Base-by-base conservation (phyloP, 2,888 invertebrate species). In the Zootermopsis nevadensis region DNA sequence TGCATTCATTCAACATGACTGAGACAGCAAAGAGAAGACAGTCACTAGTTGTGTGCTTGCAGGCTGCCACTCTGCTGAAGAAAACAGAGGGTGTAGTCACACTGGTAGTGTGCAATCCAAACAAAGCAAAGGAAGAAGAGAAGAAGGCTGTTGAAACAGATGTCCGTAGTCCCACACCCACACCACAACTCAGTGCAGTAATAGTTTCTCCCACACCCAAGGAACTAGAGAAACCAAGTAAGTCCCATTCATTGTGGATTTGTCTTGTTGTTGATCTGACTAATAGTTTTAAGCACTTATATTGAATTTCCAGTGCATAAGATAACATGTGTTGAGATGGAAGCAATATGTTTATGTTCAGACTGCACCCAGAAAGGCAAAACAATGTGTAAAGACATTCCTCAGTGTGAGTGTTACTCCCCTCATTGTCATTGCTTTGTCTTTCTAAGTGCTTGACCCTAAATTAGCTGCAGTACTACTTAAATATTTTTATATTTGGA, bases 81-180 rank as follows among this genome's bases (percentile, higher is more conserved):
- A 94, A 96, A 88, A 94, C 96, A 0, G 97, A 97, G 89, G 97
- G 97, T 22, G 93, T 97, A 24, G 96, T 97, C 10, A 93, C 94
- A 33, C 90, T 97, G 85, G 94, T 96, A 0, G 94, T 97, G 24
- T 95, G 96, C 86, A 97, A 96, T 88, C 96, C 97, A 0, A 94
- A 94, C 88, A 95, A 95, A 89, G 95, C 94, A 87, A 92, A 93
- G 86, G 91, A 93, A 12, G 90, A 90, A 30, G 90, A 90, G 67
- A 89, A 90, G 72, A 91, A 92, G 86, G 89, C 89, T 79, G 89
- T 89, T 33, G 89, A 88, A 8, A 89, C 88, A 77, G 84, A 80
- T 15, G 81, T 85, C 22, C 53, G 83, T 38, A 85, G 85, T 60
- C 85, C 86, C 33, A 86, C 86, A 15, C 86, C 87, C 6, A 85